phyloP scores from a whole-genome alignment of 2,113 vertebrate species.

The Rhabdornis inornatus region DNA sequence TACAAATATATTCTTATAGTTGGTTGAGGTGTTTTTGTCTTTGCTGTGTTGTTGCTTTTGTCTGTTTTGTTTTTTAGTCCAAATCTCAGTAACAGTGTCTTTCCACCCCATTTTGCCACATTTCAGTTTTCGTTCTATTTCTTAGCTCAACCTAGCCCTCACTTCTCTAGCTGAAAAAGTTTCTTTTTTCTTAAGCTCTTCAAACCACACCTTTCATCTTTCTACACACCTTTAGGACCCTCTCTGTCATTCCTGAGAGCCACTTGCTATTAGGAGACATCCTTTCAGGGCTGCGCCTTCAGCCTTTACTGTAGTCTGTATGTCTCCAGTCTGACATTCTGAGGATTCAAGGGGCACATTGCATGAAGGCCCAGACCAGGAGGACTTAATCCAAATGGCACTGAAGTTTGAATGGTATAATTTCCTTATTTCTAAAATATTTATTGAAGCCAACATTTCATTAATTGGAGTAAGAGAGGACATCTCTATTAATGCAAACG shows the following conservation, averaged over 20 bases:
- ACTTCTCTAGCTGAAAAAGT: neutral
- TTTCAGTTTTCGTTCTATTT: neutral
- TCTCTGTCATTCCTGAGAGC: neutral
- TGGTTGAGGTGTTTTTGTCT: neutral
- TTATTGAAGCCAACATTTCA: neutral
- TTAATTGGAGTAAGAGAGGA: neutral
- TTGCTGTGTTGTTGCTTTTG: neutral
- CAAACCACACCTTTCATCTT: neutral
- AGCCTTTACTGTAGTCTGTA: neutral
- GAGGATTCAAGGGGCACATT: neutral
- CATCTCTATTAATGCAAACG: neutral
- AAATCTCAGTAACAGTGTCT: neutral
- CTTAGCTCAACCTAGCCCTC: neutral
- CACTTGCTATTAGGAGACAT: neutral
- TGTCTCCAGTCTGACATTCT: neutral
- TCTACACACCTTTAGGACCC: neutral
- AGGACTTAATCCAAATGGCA: neutral
- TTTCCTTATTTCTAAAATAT: neutral
- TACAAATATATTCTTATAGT: neutral
- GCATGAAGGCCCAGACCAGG: neutral
- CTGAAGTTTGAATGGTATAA: neutral
- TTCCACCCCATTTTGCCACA: neutral
- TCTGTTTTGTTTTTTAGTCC: neutral
- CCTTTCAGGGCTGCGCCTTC: neutral
- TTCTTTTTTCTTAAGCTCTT: neutral